Evolutionary conservation across 2,797 vertebrate genomes (phyloP).

Genomic region (Phylloscopus collybita): DNA sequence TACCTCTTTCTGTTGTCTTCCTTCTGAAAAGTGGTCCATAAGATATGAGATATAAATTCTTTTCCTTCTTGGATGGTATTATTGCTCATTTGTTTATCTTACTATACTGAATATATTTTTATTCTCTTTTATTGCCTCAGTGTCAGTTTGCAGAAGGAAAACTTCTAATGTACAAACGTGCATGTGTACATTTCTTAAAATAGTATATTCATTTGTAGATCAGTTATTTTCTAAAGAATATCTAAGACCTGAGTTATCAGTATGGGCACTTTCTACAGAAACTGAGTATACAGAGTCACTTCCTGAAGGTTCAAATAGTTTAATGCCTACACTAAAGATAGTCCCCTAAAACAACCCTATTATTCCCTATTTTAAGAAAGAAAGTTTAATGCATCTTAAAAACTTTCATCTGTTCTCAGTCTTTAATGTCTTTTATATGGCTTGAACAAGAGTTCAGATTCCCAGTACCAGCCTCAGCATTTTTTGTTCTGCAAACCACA

Average conservation of each 20-base stretch:
- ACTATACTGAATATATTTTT: background rate
- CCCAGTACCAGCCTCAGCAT: accelerated
- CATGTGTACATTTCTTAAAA: background rate
- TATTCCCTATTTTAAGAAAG: background rate
- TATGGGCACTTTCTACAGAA: background rate
- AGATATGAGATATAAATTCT: background rate
- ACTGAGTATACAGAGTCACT: background rate
- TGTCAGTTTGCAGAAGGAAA: background rate
- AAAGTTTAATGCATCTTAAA: background rate
- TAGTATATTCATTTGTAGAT: background rate
- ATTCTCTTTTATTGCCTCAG: background rate
- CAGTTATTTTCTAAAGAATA: background rate
- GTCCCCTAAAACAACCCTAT: background rate
- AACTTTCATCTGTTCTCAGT: background rate
- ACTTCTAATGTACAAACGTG: background rate
- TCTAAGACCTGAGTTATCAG: background rate
- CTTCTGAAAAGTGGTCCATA: background rate
- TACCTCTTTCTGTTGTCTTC: background rate
- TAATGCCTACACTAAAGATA: background rate
- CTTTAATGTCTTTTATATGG: background rate
- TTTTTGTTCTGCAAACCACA: background rate
- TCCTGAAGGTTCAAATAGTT: background rate
- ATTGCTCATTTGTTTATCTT: background rate
- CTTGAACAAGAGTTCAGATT: background rate
- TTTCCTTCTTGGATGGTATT: background rate